Evolutionary conservation across 2,113 vertebrate species (phyloP).

Genomic region (Pteruthius melanotis): DNA sequence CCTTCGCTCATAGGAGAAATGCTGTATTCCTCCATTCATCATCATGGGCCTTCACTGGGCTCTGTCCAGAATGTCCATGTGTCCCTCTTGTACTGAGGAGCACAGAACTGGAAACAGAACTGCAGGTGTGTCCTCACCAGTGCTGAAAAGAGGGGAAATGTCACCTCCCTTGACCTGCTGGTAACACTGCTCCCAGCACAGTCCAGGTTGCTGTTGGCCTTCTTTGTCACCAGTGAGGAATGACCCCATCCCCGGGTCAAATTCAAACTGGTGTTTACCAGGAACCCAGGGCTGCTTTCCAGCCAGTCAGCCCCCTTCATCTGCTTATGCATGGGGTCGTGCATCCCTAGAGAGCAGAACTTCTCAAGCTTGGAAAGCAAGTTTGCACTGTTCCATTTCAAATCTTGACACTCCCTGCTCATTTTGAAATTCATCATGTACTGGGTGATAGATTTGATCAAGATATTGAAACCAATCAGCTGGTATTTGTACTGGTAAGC

Average conservation of each 20-base stretch:
- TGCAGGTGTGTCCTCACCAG: not conserved
- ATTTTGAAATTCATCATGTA: not conserved
- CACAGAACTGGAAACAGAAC: not conserved
- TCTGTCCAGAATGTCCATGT: not conserved
- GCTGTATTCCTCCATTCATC: not conserved
- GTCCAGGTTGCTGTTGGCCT: not conserved
- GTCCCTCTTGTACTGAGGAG: not conserved
- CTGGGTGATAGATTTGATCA: not conserved
- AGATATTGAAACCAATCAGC: not conserved
- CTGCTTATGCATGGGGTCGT: rapidly evolving
- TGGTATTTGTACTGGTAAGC: not conserved
- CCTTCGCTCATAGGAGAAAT: not conserved
- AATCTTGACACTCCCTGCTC: not conserved
- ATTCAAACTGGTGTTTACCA: not conserved
- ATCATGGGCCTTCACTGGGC: not conserved
- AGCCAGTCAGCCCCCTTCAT: not conserved
- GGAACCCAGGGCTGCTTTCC: not conserved
- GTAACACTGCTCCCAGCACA: not conserved
- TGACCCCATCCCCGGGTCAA: not conserved
- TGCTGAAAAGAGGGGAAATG: not conserved
- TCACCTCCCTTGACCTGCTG: not conserved
- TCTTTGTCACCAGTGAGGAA: not conserved
- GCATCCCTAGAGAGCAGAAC: not conserved
- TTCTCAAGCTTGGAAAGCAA: not conserved
- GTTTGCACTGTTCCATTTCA: not conserved